These are phyloP conservation scores for Andrena hattorfiana DNA, from an alignment of 2,888 invertebrate species.

Conservation along the genomic window DNA sequence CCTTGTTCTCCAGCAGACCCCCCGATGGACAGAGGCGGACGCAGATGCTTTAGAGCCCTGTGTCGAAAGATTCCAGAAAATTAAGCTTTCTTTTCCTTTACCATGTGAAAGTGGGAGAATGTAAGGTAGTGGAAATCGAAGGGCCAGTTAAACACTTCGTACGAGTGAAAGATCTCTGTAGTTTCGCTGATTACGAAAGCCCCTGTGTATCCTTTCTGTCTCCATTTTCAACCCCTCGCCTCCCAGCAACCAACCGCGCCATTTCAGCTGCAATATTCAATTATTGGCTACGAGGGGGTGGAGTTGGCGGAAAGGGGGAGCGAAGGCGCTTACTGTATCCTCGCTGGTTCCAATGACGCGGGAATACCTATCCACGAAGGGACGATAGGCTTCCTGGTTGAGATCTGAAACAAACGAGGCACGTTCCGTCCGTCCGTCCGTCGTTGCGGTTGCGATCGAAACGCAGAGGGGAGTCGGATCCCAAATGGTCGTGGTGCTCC, in stretches of 20 bases:
- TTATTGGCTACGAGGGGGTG: background rate
- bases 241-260: background rate
- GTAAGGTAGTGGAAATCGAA: background rate
- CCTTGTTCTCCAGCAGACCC: background rate
- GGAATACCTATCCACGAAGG: slow-evolving; percentile 19
- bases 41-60: slow-evolving; percentile 12
- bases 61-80: slow-evolving; percentile 3
- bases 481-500: slow-evolving; percentile 29
- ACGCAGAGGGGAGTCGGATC: slow-evolving; percentile 5
- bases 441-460: slow-evolving; percentile 34
- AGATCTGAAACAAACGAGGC: slow-evolving; percentile 73
- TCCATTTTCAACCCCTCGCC: background rate
- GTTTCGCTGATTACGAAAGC: background rate
- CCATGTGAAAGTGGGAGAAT: background rate
- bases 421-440: slow-evolving; percentile 28
- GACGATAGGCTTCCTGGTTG: slow-evolving; percentile 40
- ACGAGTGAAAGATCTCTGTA: background rate
- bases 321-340: no score
- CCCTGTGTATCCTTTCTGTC: background rate
- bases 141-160: background rate
- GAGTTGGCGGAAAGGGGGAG: background rate
- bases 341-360: no score
- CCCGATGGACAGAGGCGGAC: slow-evolving; percentile 19
- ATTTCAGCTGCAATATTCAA: background rate
- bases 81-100: background rate